Evolutionary conservation across 2,797 vertebrate species (phyloP), one percentile per base, ranked within the genome.

Genomic region (Chiroxiphia lanceolata): DNA sequence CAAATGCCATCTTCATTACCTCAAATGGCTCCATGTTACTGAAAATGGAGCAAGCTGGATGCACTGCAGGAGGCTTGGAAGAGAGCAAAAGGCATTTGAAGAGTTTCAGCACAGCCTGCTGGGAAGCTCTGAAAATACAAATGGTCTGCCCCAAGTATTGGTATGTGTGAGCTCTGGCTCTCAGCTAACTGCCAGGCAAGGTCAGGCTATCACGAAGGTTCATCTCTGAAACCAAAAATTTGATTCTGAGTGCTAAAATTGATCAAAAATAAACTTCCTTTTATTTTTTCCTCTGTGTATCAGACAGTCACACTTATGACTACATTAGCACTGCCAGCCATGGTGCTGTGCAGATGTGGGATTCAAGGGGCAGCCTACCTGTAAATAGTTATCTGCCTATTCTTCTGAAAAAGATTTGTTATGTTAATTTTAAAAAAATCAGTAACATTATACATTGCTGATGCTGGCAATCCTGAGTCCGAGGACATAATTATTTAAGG

Each of bases 101-200:
- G 95, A 59, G 94, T 71, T 97, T 71, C 89, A 97, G 97, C 97
- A 75, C 97, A 89, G 61, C 97, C 98, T 98, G 91, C 96, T 3
- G 98, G 98, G 69, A 61, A 68, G 34, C 10, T 48, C 81, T 83
- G 59, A 23, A 83, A 74, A 60, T 51, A 33, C 42, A 84, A 13
- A 15, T 64, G 57, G 79, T 45, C 16, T 5, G 18, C 47, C 36
- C 61, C 27, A 44, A 27, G 48, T 18, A 44, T 6, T 17, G 61
- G 5, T 15, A 8, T 7, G 48, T 36, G 65, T 1, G 3, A 57
- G 36, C 44, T 50, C 69, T 67, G 21, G 19, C 18, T 61, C 53
- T 57, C 56, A 18, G 78, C 36, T 70, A 31, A 26, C 34, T 36
- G 25, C 77, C 88, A 68, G 40, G 11, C 45, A 44, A 75, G n/a